These are phyloP conservation scores for Onychomys torridus DNA, from an alignment of 2,797 vertebrate species.

Conservation along the genomic window DNA sequence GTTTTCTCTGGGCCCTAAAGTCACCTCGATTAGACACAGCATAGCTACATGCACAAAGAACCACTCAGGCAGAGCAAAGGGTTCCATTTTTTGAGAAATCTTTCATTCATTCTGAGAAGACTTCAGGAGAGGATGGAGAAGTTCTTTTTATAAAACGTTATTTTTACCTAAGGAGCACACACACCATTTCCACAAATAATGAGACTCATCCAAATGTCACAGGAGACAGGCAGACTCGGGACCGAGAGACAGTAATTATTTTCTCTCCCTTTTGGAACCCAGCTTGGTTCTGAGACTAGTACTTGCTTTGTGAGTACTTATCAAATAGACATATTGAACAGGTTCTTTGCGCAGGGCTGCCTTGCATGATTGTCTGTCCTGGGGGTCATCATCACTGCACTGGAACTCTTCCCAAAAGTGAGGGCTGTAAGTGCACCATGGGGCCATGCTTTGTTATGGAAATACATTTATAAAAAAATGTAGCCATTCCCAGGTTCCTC, in stretches of 20 bases:
- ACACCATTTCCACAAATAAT: conserved; percentile 78
- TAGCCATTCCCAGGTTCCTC: not conserved
- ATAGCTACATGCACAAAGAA: not conserved
- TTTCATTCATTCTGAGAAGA: conserved; percentile 60
- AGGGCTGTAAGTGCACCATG: not conserved
- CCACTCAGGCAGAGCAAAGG: not conserved
- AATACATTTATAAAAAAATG: not conserved
- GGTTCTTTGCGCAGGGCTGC: not conserved
- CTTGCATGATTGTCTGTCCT: not conserved
- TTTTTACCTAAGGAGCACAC: conserved; percentile 72
- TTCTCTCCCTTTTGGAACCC: not conserved
- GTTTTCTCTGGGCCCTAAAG: not conserved
- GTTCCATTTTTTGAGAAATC: conserved; percentile 59
- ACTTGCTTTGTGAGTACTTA: not conserved
- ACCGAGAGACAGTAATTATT: not conserved
- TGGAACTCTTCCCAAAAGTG: not conserved
- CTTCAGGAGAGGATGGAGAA: conserved; percentile 62
- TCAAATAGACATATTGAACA: not conserved
- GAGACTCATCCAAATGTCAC: conserved; percentile 49
- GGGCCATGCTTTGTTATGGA: not conserved
- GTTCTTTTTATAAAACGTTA: conserved; percentile 78
- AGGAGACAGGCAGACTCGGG: not conserved
- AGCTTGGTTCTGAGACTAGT: not conserved
- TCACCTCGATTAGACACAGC: conserved; percentile 2
- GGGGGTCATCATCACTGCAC: not conserved